Evolutionary conservation across 2,888 invertebrate species (phyloP).

Genomic region (Lasioglossum calceatum): DNA sequence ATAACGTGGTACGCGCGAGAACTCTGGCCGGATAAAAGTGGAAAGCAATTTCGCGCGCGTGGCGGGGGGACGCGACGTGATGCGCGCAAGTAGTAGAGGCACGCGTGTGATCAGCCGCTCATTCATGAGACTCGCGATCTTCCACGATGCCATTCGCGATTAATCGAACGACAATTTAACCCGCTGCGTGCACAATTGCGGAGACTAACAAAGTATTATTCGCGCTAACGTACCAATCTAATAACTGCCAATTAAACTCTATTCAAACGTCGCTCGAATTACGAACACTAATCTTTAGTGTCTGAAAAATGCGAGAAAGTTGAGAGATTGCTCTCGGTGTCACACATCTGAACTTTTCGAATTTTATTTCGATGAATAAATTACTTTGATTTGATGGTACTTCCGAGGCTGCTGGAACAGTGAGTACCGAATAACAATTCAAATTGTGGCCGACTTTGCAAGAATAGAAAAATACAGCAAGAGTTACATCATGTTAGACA

Average conservation of each 20-base stretch:
- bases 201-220: not conserved
- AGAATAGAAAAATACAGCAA: not conserved
- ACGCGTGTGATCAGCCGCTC: slow-evolving; percentile 34
- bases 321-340: not conserved
- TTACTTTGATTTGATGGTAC: not conserved
- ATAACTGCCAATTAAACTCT: not conserved
- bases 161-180: not conserved
- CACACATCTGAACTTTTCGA: not conserved
- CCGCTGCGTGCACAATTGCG: not conserved
- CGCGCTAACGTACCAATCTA: not conserved
- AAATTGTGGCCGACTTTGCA: not conserved
- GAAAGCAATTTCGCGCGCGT: slow-evolving; percentile 1
- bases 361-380: no score
- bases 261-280: not conserved
- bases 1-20: not conserved
- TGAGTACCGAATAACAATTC: not conserved
- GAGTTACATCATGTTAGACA: not conserved
- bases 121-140: not conserved
- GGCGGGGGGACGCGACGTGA: not conserved
- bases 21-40: not conserved
- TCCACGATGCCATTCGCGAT: slow-evolving; percentile 1
- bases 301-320: no score
- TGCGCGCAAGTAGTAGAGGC: slow-evolving; percentile 39
- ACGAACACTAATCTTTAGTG: not conserved
- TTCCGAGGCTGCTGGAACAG: not conserved